These are phyloP conservation scores for Urocynchramus pylzowi DNA, from an alignment of 2,113 vertebrate species.

Conservation along the genomic window DNA sequence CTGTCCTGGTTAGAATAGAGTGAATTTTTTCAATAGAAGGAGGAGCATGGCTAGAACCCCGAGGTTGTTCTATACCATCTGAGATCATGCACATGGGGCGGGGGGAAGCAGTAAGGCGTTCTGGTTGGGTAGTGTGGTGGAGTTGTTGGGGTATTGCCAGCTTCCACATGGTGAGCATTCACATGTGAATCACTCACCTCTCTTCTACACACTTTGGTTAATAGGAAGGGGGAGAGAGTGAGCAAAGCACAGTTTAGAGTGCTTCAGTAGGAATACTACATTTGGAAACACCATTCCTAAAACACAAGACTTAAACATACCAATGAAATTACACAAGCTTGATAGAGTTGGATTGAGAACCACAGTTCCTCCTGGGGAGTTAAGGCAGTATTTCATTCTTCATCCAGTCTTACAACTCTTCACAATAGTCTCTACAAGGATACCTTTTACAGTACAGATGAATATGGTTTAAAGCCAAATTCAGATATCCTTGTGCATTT, in stretches of 20 bases:
- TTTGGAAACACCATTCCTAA: not conserved
- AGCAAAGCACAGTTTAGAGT: not conserved
- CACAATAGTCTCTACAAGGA: not conserved
- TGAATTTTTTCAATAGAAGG: not conserved
- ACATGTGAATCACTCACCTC: not conserved
- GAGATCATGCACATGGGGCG: accelerated
- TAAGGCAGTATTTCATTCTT: not conserved
- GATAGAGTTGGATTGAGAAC: not conserved
- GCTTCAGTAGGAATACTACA: not conserved
- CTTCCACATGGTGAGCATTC: not conserved
- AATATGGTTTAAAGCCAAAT: not conserved
- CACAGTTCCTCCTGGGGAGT: not conserved
- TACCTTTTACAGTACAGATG: not conserved
- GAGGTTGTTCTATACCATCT: not conserved
- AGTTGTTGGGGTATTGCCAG: not conserved
- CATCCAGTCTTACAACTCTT: not conserved
- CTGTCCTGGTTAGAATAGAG: not conserved
- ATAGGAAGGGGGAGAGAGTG: accelerated
- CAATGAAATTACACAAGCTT: not conserved
- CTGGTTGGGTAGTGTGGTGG: not conserved
- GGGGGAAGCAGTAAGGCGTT: accelerated
- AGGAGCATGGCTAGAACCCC: not conserved
- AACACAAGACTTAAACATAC: not conserved
- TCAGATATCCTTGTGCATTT: not conserved
- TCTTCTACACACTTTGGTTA: not conserved